Evolutionary conservation across 1,140 invertebrate genomes (phyloP), one percentile per base, ranked within the genome.

Genomic region (Akabosia matsudoensis): DNA sequence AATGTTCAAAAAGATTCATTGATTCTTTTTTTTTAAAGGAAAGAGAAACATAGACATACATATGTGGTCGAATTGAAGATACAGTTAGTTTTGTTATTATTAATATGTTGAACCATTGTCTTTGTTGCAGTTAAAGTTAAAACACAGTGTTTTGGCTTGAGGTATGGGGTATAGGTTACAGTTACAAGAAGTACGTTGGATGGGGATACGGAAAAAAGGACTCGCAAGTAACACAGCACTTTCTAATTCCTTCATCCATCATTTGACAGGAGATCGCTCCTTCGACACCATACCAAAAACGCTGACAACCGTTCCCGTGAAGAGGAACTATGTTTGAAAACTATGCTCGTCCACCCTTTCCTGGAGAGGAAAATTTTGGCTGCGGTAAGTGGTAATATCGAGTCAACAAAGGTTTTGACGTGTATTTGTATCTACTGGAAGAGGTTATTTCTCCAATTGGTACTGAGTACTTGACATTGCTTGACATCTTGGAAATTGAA

Each of bases 401-500:
- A 30, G 61, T 2, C 61, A 30, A 30, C n/a, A 30, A 67, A 22
- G 61, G 4, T 67, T 67, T 67, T 67, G 61, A 67, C 61, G 22
- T 31, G 24, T 30, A 67, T 67, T 67, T 67, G 61, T 67, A 24
- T 67, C 61, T 30, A 31, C 61, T 67, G 26, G 31, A 24, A 30
- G 28, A 67, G 30, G 26, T 30, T 24, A 31, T 30, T 67, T 67
- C 61, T 16, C 28, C 26, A 54, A 76, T 79, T 79, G 74, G 51
- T 54, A 51, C 34, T 76, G n/a, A n/a, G n/a, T n/a, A n/a, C n/a
- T n/a, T n/a, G 79, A 78, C 74, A 76, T 51, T 74, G 74, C 78
- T 73, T 78, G 79, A 80, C 79, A 78, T 71, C 74, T 80, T 75
- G 52, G 73, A 80, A 80, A 80, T 80, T 80, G 79, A 80, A 80